These are phyloP conservation scores for Sceloporus tristichus DNA, from an alignment of 2,113 vertebrate genomes.

Conservation along the genomic window DNA sequence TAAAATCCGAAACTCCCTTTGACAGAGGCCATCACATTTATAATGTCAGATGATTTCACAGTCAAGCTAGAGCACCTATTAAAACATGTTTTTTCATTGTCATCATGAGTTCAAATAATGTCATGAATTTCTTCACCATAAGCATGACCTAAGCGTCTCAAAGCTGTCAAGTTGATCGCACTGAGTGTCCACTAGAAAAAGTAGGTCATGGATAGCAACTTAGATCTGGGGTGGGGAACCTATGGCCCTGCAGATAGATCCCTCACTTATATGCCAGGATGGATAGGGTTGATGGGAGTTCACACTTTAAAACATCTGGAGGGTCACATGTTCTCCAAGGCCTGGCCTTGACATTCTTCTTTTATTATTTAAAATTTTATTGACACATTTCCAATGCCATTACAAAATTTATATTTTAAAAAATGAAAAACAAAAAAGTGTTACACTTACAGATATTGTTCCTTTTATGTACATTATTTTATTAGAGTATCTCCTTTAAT, in stretches of 20 bases:
- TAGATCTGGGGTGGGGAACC: background rate
- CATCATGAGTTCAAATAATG: background rate
- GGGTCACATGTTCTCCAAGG: background rate
- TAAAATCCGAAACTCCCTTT: constrained; percentile 42
- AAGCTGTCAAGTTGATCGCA: background rate
- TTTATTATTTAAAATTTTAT: no score
- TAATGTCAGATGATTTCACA: constrained; percentile 35
- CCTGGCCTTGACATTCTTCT: no score
- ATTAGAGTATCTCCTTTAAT: no score
- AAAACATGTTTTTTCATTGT: background rate
- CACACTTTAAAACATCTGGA: background rate
- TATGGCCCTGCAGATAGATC: no score
- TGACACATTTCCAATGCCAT: no score
- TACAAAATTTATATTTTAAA: no score
- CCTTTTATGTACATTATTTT: no score
- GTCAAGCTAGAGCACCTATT: background rate
- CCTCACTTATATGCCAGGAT: no score
- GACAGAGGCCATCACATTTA: constrained; percentile 10
- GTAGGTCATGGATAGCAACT: background rate
- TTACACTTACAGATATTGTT: no score
- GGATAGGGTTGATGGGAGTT: background rate
- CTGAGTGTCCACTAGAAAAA: background rate
- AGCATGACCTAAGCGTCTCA: background rate
- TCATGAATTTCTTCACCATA: background rate
- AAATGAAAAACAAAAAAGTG: no score